phyloP scores from a whole-genome alignment of 2,113 vertebrate species.

The Microcebus lehilahytsara region DNA sequence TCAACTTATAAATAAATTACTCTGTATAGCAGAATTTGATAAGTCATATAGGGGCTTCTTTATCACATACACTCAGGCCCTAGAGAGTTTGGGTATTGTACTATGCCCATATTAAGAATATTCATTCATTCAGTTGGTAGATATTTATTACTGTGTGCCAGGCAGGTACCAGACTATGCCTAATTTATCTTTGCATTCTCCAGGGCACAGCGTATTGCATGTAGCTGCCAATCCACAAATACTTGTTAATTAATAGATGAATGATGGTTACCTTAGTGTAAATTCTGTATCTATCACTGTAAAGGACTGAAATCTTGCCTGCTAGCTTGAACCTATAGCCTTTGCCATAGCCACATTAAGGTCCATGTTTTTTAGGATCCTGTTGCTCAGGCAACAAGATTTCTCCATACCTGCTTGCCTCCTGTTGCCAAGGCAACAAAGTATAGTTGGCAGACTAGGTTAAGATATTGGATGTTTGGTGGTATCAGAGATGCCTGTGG shows the following conservation, averaged over 20 bases:
- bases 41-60: neutral
- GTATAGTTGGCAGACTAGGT: neutral
- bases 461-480: neutral
- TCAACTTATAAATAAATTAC: neutral
- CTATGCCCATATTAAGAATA: neutral
- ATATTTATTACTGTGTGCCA: neutral
- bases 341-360: slow-evolving; percentile 26
- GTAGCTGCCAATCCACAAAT: neutral
- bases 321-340: neutral
- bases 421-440: slow-evolving; percentile 65
- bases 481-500: slow-evolving; percentile 25
- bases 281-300: neutral
- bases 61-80: neutral
- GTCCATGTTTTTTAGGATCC: neutral
- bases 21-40: neutral
- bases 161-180: neutral
- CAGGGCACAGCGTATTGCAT: neutral
- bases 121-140: neutral
- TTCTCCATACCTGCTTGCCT: slow-evolving; percentile 57
- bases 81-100: neutral
- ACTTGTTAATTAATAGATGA: neutral
- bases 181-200: neutral
- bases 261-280: neutral
- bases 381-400: slow-evolving; percentile 68
- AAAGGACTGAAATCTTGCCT: neutral